These are phyloP conservation scores for Microtus pennsylvanicus DNA, from an alignment of 2,113 vertebrate species.

Conservation along the genomic window DNA sequence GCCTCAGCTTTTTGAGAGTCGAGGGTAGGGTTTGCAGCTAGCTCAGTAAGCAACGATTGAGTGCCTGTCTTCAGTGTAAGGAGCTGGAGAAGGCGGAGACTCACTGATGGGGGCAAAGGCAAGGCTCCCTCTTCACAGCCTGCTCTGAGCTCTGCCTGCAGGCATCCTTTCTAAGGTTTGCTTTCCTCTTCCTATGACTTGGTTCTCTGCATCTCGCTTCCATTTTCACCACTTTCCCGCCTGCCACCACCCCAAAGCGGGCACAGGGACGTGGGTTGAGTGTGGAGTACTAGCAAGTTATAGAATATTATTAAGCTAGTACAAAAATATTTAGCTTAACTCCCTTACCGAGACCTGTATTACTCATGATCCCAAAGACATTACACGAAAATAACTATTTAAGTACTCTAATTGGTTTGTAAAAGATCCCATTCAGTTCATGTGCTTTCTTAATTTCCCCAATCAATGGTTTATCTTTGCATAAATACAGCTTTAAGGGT, in stretches of 20 bases:
- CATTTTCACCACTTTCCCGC: neutral
- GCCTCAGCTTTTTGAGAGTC: neutral
- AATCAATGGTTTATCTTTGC: neutral
- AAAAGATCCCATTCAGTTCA: neutral
- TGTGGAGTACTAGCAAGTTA: neutral
- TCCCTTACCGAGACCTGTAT: neutral
- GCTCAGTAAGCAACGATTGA: neutral
- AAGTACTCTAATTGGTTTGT: neutral
- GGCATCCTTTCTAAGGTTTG: neutral
- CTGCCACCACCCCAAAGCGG: neutral
- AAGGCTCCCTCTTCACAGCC: neutral
- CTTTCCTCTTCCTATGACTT: neutral
- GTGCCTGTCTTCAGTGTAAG: neutral
- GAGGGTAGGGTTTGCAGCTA: neutral
- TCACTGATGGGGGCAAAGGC: neutral
- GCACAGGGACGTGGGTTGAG: too few relatives aligned
- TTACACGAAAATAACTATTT: neutral
- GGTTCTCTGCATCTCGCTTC: neutral
- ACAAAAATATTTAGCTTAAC: neutral
- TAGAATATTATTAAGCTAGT: neutral
- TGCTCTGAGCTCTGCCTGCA: neutral
- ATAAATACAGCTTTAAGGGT: neutral
- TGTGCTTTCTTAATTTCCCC: neutral
- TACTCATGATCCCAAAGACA: neutral
- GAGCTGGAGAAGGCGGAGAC: neutral